Evolutionary conservation across 2,888 invertebrate species (phyloP), one percentile per base, ranked within the genome.

Genomic region (Entomobrya multifasciata): DNA sequence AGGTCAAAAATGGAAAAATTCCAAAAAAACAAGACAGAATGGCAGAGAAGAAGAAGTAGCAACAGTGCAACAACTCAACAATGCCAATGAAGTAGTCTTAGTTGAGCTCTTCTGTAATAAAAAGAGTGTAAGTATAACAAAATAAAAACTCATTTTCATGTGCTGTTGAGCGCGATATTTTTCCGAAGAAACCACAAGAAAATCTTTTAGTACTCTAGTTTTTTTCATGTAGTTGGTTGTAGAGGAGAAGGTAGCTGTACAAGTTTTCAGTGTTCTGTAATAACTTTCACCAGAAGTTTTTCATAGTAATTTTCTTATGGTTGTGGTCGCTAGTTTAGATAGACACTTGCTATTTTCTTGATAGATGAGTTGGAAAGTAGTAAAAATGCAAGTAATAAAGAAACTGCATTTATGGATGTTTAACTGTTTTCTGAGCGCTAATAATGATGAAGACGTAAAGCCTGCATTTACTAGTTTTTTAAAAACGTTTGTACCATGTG

Each of bases 371-470:
- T 70, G n/a, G 13, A 36, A 8, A n/a, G 11, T 30, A 36, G 36
- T 30, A 13, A 13, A 11, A 30, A 17, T 8, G 0, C 17, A 44
- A 78, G 78, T 78, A 47, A 67, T 60, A 67, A 67, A 67, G 55
- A n/a, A 41, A 27, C 52, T 70, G 55, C 36, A 62, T 62, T 36
- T 44, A 47, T 72, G 60, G 82, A 44, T 74, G 62, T 82, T 82
- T 82, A 82, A 82, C 62, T 76, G 49, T 76, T 83, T 76, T n/a
- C 76, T 83, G 65, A 76, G 76, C 62, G 83, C 74, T 74, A 76
- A 62, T 62, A 62, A 83, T 83, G 76, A 83, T 83, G 76, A 62
- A 83, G 83, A 65, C 76, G 52, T 76, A 83, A 83, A 72, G 4
- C 65, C 65, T 67, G 27, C 65, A 79, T 65, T 79, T 65, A 65